Evolutionary conservation across 2,888 invertebrate species (phyloP).

Genomic region (Troides aeacus): DNA sequence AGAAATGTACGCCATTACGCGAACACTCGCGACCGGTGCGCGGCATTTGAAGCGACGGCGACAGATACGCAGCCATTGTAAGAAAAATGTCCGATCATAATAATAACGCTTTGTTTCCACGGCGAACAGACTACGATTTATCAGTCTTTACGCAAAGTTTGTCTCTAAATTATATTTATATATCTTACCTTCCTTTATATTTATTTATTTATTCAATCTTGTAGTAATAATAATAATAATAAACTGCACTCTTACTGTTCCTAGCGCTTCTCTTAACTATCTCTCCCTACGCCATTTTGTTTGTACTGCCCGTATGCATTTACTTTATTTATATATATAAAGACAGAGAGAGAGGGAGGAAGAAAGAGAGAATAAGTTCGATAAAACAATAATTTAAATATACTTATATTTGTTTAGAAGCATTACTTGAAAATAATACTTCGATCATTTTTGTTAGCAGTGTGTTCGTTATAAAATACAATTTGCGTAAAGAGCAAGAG

Average conservation of each 20-base stretch:
- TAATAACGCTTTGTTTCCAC: slow-evolving; percentile 11
- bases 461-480: too few relatives aligned
- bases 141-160: not conserved
- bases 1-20: slow-evolving; percentile 1
- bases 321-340: too few relatives aligned
- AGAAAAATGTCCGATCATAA: slow-evolving; percentile 20
- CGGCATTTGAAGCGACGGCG: slow-evolving; percentile 13
- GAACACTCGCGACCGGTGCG: slow-evolving; percentile 12
- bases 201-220: not conserved
- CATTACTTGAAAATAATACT: too few relatives aligned
- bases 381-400: too few relatives aligned
- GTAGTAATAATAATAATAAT: not conserved
- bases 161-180: not conserved
- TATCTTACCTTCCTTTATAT: not conserved
- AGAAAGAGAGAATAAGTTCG: too few relatives aligned
- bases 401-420: too few relatives aligned
- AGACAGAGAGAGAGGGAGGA: too few relatives aligned
- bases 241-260: too few relatives aligned
- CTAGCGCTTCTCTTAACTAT: too few relatives aligned
- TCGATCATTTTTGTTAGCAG: too few relatives aligned
- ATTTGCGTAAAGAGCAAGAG: not conserved
- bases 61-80: slow-evolving; percentile 15
- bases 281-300: too few relatives aligned
- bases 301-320: too few relatives aligned
- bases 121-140: not conserved